Base-by-base conservation (phyloP, 2,888 invertebrate species). In the Acrobeloides nanus region DNA sequence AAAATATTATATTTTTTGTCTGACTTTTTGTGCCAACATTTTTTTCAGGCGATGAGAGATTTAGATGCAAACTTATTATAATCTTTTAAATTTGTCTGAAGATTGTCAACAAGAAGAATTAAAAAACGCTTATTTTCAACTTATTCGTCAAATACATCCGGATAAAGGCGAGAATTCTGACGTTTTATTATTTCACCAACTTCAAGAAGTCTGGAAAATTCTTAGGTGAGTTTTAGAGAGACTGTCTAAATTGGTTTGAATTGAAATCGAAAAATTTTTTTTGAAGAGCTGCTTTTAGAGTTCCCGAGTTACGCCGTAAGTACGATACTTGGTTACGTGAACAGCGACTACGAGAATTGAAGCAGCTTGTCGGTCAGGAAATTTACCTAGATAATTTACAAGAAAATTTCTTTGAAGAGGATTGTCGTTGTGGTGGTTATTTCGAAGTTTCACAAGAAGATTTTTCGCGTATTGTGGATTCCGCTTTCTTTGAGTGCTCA, bases 31-130 rank as follows among this genome's bases (percentile, higher is more conserved):
- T 35, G 35, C 12, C 35, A n/a, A 23, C 35, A n/a, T 35, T 35
- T 35, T 35, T 24, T 5, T 24, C 15, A 3, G 23, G 25, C 4
- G 25, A 35, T n/a, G n/a, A n/a, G n/a, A n/a, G n/a, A n/a, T n/a
- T n/a, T n/a, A n/a, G 43, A 68, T 68, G 68, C 55, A 54, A 37
- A 62, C 54, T 32, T 68, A 65, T 53, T 68, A 68, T 55, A 58
- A 63, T 12, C 57, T 68, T 20, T 48, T 68, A 15, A 56, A 48
- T 34, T 50, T 58, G 37, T 42, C 49, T 6, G 56, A 56, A 38
- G 33, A 33, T 10, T 53, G 55, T 20, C 29, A 48, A 3, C 42
- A 32, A 24, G 59, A 61, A 6, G 55, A 59, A 35, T 44, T 70
- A 29, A 70, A 68, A 47, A 52, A 55, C 40, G 58, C 62, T 12